Evolutionary conservation across 2,113 vertebrate genomes (phyloP).

Genomic region (Cariama cristata): DNA sequence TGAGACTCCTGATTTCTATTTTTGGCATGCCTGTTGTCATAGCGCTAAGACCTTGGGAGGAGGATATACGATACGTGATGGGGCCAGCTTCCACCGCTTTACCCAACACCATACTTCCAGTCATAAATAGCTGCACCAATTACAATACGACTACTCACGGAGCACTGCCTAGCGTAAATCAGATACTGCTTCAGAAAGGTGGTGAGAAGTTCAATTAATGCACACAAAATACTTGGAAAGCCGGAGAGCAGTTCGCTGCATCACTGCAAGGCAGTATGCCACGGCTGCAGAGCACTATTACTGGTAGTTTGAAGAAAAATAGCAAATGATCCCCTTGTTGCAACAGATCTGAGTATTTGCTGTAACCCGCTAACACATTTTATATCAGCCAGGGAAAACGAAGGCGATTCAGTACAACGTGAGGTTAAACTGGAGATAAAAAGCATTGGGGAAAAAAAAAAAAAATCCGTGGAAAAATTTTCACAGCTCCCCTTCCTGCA

Average conservation of each 20-base stretch:
- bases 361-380: not conserved
- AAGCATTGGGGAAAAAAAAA: not conserved
- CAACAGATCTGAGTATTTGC: not conserved
- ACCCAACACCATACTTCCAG: not conserved
- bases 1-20: not conserved
- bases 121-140: not conserved
- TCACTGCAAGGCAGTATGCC: not conserved
- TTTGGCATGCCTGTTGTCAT: not conserved
- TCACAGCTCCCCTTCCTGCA: not conserved
- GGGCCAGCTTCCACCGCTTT: not conserved
- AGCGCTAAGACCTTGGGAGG: not conserved
- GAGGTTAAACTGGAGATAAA: conserved; percentile 1
- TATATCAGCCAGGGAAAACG: not conserved
- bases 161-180: not conserved
- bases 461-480: not conserved
- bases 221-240: not conserved
- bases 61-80: not conserved
- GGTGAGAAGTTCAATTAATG: not conserved
- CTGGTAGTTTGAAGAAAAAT: not conserved
- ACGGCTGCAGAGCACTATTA: not conserved
- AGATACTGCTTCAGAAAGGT: not conserved
- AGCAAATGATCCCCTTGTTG: not conserved
- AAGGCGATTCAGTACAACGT: not conserved
- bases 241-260: not conserved
- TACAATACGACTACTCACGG: not conserved